A percentile compares a stretch with the other conserved stretches of the same genome.
Evolutionary conservation across 2,888 invertebrate species (phyloP).

Genomic region (Trachelus stipa): DNA sequence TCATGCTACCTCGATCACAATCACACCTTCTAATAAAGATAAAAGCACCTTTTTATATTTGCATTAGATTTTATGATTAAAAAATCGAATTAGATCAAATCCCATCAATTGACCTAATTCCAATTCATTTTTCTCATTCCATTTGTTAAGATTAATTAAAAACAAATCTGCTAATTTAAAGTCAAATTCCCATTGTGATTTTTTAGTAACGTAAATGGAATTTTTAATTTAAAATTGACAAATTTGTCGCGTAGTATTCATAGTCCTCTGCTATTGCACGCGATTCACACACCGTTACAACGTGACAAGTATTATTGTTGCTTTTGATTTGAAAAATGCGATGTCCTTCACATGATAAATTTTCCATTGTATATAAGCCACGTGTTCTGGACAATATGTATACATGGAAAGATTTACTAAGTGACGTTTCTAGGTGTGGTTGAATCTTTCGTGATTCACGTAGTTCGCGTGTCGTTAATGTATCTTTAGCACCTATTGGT

Average conservation of each 20-base stretch:
- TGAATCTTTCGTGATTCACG: slow-evolving; percentile 27
- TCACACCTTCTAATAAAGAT: not conserved
- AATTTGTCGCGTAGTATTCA: not conserved
- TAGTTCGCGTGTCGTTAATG: slow-evolving; percentile 20
- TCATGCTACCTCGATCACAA: not conserved
- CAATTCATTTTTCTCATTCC: not conserved
- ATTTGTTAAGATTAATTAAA: not conserved
- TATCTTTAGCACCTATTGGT: not conserved
- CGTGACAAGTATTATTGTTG: not conserved
- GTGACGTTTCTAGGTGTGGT: slow-evolving; percentile 16
- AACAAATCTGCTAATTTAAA: not conserved
- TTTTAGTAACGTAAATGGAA: not conserved
- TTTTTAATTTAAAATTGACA: not conserved
- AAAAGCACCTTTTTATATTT: not conserved
- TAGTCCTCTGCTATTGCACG: not conserved
- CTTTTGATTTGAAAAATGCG: not conserved
- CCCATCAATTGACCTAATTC: not conserved
- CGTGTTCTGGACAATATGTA: not conserved
- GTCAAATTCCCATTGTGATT: not conserved
- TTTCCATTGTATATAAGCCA: not conserved
- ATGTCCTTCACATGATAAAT: not conserved
- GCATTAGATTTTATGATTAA: not conserved
- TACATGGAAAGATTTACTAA: not conserved
- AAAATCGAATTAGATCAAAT: not conserved
- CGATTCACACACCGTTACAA: not conserved